Evolutionary conservation across 2,888 invertebrate species (phyloP).

Genomic region (Flexamia atlantica): DNA sequence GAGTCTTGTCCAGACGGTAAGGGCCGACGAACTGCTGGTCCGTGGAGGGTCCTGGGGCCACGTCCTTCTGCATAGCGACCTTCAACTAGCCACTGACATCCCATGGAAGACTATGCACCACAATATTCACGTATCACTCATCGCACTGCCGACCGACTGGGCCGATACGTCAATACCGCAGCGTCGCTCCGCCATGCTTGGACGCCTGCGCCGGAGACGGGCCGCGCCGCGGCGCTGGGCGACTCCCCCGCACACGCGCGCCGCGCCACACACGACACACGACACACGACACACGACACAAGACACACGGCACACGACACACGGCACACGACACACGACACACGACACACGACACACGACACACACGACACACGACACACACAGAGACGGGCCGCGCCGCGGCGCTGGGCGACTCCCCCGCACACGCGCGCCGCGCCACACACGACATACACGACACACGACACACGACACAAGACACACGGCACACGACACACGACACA

Average conservation of each 20-base stretch:
- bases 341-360: no score
- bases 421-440: no score
- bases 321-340: no score
- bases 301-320: no score
- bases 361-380: no score
- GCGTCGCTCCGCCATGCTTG: not conserved
- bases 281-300: no score
- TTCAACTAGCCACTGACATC: not conserved
- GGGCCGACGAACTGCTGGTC: conserved; percentile 98
- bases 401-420: no score
- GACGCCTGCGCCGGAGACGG: not conserved
- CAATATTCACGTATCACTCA: conserved; percentile 24
- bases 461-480: no score
- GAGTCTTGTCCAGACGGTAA: conserved; percentile 98
- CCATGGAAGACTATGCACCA: conserved; percentile 43
- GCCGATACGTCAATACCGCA: conserved; percentile 50
- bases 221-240: not conserved
- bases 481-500: no score
- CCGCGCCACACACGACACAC: not conserved
- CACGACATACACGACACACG: no score
- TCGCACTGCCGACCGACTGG: conserved; percentile 24
- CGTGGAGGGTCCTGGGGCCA: conserved; percentile 48
- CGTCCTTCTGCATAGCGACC: conserved; percentile 63
- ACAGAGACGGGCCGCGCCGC: no score
- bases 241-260: not conserved